Base-by-base conservation (phyloP, 2,113 vertebrate species). In the Pterocles gutturalis region DNA sequence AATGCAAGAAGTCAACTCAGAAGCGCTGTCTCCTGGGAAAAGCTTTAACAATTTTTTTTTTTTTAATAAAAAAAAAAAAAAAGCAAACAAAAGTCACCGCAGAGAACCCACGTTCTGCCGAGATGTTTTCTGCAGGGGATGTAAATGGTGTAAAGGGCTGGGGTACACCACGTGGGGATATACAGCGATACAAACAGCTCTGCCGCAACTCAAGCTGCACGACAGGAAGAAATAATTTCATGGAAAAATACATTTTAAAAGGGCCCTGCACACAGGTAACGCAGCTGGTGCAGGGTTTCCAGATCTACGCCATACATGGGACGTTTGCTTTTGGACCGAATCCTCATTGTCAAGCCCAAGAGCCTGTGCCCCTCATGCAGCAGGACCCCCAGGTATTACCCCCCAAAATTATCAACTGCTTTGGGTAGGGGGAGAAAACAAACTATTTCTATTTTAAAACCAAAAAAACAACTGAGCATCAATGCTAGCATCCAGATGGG, bases 321-420 rank as follows among this genome's bases (percentile, higher is more conserved):
- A 67, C 29, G 28, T 49, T 36, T 20, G 14, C 20, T 83, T 33
- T 46, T 5, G 3, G 22, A 72, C 33, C 2, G 0, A 65, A 46
- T 46, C 51, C n/a, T 79, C 43, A 38, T 67, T 28, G 33, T 11
- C 45, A 25, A 45, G 36, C 58, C 38, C 18, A 18, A 65, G 9
- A 54, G 46, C 72, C 28, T 4, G 4, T 4, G 20, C 13, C 77
- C 83, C 38, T 41, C 11, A 12, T 11, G 11, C 11, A 9, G 19
- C 11, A 29, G 64, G 13, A 78, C 12, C 41, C 61, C 41, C 16
- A 3, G 36, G 41, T 18, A 29, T 18, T 5, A 14, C 43, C 43
- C 76, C 28, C 11, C 0, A 0, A 29, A 34, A 61, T 7, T 7
- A 26, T 2, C 6, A 1, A n/a, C 38, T 8, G 61, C 49, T 36